Evolutionary conservation across 2,113 vertebrate genomes (phyloP), one percentile per base, ranked within the genome.

Genomic region (Pavo muticus): DNA sequence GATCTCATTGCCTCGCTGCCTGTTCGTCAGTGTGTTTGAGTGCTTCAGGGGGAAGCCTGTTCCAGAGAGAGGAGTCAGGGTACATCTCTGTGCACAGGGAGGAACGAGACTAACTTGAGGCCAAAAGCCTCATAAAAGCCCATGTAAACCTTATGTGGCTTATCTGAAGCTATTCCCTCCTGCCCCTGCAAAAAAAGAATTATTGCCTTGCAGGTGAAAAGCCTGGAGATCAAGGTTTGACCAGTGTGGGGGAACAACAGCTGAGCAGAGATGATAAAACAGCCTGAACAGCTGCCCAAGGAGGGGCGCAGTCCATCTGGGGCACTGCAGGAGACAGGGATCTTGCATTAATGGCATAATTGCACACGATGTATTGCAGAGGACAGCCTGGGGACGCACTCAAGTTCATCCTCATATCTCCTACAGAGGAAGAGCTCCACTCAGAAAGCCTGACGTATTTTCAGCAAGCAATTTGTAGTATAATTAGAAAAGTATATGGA

Each of bases 1-100:
- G 19, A 99, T 96, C 95, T 99, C 99, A 5, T 99, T 99, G 64
- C 99, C 99, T 20, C 99, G 96, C 74, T 99, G 99, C 61, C 98
- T 98, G 97, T 99, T 99, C 7, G 99, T 99, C 91, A 99, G 95
- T 4, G 99, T 99, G 20, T 98, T 99, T 5, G 99, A 98, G 84
- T 99, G 98, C 87, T 98, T 98, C 95, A 98, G 57, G 50, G 96
- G 96, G 11, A 95, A 97, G 32, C 97, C 97, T 97, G 96, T 39
- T 77, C 50, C 71, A 35, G 64, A 69, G 37, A 70, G 16, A 87
- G 16, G 37, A 19, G 29, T 76, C 48, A 63, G 47, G 21, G 25
- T 27, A 40, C 9, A 0, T 64, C 42, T 44, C 47, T 9, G 1
- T 44, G 52, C 54, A 9, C 16, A 23, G 40, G 18, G 42, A 87